Conservation (phyloP, 2,888 invertebrate species). For the Latrodectus elegans region DNA sequence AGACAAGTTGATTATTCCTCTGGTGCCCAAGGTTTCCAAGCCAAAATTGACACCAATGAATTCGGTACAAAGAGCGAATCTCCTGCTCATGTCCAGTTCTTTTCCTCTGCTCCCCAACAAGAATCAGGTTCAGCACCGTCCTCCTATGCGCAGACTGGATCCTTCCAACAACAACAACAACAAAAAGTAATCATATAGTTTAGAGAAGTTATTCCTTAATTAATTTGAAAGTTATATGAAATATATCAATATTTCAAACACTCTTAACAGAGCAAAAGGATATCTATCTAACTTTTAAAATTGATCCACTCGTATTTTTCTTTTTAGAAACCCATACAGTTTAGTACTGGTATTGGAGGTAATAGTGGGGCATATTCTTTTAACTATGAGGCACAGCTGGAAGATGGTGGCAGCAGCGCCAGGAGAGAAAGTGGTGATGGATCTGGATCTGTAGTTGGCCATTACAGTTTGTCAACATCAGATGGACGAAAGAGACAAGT, state of each 20-base stretch:
- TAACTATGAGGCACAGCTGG: constrained; percentile 34
- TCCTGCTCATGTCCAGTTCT: constrained; percentile 51
- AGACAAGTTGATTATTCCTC: constrained; percentile 71
- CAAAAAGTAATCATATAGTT: background rate
- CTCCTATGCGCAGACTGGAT: constrained; percentile 5
- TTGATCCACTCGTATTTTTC: background rate
- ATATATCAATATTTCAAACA: too few species aligned
- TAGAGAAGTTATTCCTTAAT: too few species aligned
- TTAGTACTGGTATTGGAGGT: background rate
- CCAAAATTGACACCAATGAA: constrained; percentile 63
- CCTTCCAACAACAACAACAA: constrained; percentile 8
- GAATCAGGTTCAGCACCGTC: constrained; percentile 14
- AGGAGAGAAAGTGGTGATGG: constrained; percentile 50
- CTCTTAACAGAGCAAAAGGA: too few species aligned
- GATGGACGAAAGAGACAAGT: constrained; percentile 68
- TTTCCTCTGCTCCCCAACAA: constrained; percentile 48
- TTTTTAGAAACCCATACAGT: constrained; percentile 42
- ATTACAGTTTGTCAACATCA: constrained; percentile 44
- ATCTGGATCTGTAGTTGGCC: constrained; percentile 53
- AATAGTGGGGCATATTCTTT: constrained; percentile 32
- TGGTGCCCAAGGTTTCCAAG: constrained; percentile 51
- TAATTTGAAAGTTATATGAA: too few species aligned
- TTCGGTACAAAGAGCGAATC: constrained; percentile 60
- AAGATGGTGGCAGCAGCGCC: constrained; percentile 58
- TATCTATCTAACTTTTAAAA: too few species aligned